These are phyloP conservation scores for Plumapathes pennacea DNA, from an alignment of 92 coral and sea anemone genomes.

Conservation along the genomic window DNA sequence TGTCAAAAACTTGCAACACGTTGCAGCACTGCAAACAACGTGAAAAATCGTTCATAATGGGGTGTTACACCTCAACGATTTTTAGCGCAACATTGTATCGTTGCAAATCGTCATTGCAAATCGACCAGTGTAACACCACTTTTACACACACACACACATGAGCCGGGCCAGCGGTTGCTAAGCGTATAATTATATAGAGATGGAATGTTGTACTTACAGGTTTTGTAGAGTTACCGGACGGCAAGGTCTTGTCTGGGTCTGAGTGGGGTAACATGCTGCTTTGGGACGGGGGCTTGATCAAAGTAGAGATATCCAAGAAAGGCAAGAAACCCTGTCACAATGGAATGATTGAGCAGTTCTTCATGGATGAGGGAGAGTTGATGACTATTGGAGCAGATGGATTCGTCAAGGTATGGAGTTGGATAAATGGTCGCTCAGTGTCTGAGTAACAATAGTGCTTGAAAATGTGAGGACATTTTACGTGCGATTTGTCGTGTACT, in stretches of 20 bases:
- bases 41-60: too few relatives aligned
- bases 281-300: constrained; percentile 98
- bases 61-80: too few relatives aligned
- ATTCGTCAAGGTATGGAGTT: constrained; percentile 80
- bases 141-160: too few relatives aligned
- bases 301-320: constrained; percentile 96
- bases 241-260: constrained; percentile 93
- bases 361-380: constrained; percentile 98
- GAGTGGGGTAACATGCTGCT: constrained; percentile 99
- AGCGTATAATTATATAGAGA: neutral
- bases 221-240: constrained; percentile 99
- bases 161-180: too few relatives aligned
- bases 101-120: too few relatives aligned
- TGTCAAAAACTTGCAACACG: too few relatives aligned
- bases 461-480: neutral
- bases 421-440: neutral
- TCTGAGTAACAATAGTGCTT: neutral
- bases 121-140: too few relatives aligned
- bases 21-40: too few relatives aligned
- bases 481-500: neutral
- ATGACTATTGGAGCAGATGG: constrained; percentile 98
- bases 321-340: constrained; percentile 92
- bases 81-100: too few relatives aligned
- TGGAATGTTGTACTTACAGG: constrained; percentile 36
- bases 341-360: constrained; percentile 99